Evolutionary conservation across 2,888 invertebrate genomes (phyloP).

Genomic region (Chloromyia formosa): DNA sequence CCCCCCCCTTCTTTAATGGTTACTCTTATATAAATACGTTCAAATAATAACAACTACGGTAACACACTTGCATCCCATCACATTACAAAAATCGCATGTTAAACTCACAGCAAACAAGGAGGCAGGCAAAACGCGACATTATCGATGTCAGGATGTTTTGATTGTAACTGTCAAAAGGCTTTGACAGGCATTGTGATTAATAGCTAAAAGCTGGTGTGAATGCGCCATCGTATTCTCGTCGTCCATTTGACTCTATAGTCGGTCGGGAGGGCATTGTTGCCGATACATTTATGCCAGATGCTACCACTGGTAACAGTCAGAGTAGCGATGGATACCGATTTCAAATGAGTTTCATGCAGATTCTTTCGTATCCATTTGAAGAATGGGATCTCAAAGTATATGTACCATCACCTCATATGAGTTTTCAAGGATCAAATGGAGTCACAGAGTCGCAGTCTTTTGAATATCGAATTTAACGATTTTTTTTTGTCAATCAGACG

Average conservation of each 20-base stretch:
- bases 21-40: no score
- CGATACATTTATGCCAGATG: constrained; percentile 3
- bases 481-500: no score
- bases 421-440: no score
- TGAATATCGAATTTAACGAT: no score
- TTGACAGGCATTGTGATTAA: constrained; percentile 42
- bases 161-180: constrained; percentile 33
- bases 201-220: constrained; percentile 27
- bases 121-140: constrained; percentile 10
- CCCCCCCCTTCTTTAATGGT: no score
- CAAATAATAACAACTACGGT: no score
- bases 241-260: not conserved
- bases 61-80: not conserved
- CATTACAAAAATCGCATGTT: not conserved
- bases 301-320: not conserved
- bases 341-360: not conserved
- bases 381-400: not conserved
- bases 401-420: no score
- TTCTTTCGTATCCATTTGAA: not conserved
- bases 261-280: not conserved
- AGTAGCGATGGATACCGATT: not conserved
- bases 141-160: constrained; percentile 34
- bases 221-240: constrained; percentile 11
- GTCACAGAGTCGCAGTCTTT: no score
- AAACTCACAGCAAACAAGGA: not conserved